phyloP scores from a whole-genome alignment of 2,888 invertebrate genomes.

The Drosophila longiperda region DNA sequence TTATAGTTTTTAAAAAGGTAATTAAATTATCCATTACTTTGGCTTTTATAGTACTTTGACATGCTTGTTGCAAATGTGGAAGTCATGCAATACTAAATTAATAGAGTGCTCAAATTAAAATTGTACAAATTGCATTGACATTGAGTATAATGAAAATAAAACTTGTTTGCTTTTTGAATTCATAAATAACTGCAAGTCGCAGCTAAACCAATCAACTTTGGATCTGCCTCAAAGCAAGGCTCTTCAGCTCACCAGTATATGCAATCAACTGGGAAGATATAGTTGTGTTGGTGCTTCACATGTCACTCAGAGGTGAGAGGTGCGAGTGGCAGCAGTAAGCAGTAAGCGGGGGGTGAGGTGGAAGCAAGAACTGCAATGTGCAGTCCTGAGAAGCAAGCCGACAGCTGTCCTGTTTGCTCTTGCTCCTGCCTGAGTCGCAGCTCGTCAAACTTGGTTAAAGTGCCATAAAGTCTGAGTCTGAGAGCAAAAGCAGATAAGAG shows the following conservation, averaged over 20 bases:
- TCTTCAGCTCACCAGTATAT: not conserved
- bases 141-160: too few species aligned
- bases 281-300: conserved; percentile 1
- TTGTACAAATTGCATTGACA: not conserved
- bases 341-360: not conserved
- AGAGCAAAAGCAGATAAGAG: conserved; percentile 9
- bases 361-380: conserved; percentile 31
- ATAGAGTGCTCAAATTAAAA: not conserved
- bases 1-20: not conserved
- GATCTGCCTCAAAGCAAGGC: too few species aligned
- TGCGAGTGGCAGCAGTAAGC: conserved; percentile 2
- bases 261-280: not conserved
- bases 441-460: conserved; percentile 37
- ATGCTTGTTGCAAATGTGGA: not conserved
- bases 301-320: conserved; percentile 2
- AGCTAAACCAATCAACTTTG: not conserved
- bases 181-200: not conserved
- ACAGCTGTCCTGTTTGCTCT: conserved; percentile 28
- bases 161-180: not conserved
- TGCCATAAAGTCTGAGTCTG: conserved; percentile 11
- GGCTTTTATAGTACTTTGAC: not conserved
- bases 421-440: conserved; percentile 13
- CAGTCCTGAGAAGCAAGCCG: conserved; percentile 18
- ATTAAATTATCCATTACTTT: not conserved
- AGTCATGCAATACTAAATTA: not conserved